Conservation (phyloP, 1,140 invertebrate genomes). For the Drosophila burlai region DNA sequence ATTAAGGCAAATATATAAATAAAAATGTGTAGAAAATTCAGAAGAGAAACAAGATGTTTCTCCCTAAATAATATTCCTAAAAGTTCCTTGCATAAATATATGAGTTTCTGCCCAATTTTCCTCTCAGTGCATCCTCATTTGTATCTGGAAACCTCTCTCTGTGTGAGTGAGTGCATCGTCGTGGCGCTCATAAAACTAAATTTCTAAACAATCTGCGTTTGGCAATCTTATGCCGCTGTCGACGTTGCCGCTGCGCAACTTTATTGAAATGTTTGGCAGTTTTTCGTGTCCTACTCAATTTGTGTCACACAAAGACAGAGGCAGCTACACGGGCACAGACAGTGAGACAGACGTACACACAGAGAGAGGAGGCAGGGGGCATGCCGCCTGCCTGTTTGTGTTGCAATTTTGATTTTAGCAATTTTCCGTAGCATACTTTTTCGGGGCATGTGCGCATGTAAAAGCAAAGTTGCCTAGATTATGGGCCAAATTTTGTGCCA, state of each 20-base stretch:
- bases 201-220: slow-evolving; percentile 83
- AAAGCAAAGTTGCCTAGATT: slow-evolving; percentile 65
- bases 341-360: not conserved
- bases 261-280: slow-evolving; percentile 83
- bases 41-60: no score
- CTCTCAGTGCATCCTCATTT: slow-evolving; percentile 1
- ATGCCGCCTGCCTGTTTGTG: slow-evolving; percentile 27
- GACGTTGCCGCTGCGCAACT: slow-evolving; percentile 68
- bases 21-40: not conserved
- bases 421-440: slow-evolving; percentile 78
- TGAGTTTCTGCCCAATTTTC: not conserved
- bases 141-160: not conserved
- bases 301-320: slow-evolving; percentile 64
- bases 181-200: slow-evolving; percentile 76
- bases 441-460: slow-evolving; percentile 66
- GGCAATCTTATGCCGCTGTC: slow-evolving; percentile 66
- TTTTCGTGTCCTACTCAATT: slow-evolving; percentile 80
- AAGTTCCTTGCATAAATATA: not conserved
- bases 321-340: not conserved
- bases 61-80: not conserved
- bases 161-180: slow-evolving; percentile 53
- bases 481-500: slow-evolving; percentile 56
- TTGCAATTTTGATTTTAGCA: slow-evolving; percentile 79
- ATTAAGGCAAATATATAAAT: not conserved
- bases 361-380: not conserved